phyloP scores from a whole-genome alignment of 1,140 invertebrate genomes.

The Aphis craccivora region DNA sequence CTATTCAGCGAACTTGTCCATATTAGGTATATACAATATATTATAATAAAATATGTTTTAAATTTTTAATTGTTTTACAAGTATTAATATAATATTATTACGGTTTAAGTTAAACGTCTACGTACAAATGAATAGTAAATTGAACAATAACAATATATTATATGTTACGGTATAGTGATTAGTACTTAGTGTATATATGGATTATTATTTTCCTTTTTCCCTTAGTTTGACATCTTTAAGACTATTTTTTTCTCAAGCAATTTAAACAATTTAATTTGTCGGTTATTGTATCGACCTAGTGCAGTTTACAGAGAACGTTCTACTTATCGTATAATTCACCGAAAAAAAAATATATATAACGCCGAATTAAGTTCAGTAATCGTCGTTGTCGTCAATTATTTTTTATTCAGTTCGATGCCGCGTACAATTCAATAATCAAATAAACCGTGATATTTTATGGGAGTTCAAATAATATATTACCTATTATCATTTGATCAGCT shows the following conservation, averaged over 20 bases:
- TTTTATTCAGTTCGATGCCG: background rate
- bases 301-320: background rate
- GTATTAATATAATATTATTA: background rate
- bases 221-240: conserved; percentile 18
- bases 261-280: background rate
- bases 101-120: background rate
- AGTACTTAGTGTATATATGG: background rate
- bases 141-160: background rate
- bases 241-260: background rate
- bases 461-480: background rate
- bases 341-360: background rate
- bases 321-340: background rate
- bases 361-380: background rate
- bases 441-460: background rate
- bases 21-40: background rate
- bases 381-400: background rate
- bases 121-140: background rate
- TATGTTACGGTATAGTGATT: background rate
- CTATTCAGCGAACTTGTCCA: background rate
- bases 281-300: background rate
- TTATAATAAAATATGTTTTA: background rate
- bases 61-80: background rate
- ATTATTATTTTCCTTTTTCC: background rate
- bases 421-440: background rate
- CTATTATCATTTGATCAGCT: background rate